phyloP scores from a whole-genome alignment of 2,888 invertebrate genomes.

The Cyclophora punctaria region DNA sequence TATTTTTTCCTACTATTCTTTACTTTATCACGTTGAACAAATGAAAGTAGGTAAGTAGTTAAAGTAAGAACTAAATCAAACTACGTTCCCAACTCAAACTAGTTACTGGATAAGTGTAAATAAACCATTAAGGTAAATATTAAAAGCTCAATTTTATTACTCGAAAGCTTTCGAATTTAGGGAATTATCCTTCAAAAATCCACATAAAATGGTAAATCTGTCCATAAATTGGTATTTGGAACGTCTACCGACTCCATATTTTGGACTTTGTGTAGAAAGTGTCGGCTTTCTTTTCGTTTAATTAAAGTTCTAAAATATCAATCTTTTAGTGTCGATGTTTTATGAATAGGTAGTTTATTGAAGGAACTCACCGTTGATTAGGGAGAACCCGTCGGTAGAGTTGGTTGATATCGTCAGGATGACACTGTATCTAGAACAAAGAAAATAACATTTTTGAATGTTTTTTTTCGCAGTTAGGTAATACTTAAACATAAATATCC shows the following conservation, averaged over 20 bases:
- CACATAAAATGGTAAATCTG: neutral
- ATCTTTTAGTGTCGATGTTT: too few relatives aligned
- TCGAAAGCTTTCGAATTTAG: constrained; percentile 4
- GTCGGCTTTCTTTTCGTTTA: too few relatives aligned
- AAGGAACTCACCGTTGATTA: constrained; percentile 50
- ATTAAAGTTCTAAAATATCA: too few relatives aligned
- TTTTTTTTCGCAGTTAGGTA: neutral
- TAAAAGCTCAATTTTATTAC: constrained; percentile 1
- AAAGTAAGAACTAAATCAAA: too few relatives aligned
- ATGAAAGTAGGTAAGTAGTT: too few relatives aligned
- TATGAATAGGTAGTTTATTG: too few relatives aligned
- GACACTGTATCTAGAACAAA: constrained; percentile 61
- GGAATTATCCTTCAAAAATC: constrained; percentile 1
- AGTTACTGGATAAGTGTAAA: neutral
- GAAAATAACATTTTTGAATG: constrained; percentile 11
- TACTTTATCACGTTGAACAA: too few relatives aligned
- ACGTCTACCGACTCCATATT: neutral
- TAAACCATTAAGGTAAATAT: constrained; percentile 1
- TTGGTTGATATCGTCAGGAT: constrained; percentile 63
- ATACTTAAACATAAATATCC: too few relatives aligned
- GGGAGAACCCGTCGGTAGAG: constrained; percentile 57
- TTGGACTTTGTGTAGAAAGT: too few relatives aligned
- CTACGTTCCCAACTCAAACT: too few relatives aligned
- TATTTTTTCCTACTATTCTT: too few relatives aligned
- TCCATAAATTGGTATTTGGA: constrained; percentile 3